Evolutionary conservation across 2,888 invertebrate genomes (phyloP), one percentile per base, ranked within the genome.

Genomic region (Leptinotarsa rubiginosa): DNA sequence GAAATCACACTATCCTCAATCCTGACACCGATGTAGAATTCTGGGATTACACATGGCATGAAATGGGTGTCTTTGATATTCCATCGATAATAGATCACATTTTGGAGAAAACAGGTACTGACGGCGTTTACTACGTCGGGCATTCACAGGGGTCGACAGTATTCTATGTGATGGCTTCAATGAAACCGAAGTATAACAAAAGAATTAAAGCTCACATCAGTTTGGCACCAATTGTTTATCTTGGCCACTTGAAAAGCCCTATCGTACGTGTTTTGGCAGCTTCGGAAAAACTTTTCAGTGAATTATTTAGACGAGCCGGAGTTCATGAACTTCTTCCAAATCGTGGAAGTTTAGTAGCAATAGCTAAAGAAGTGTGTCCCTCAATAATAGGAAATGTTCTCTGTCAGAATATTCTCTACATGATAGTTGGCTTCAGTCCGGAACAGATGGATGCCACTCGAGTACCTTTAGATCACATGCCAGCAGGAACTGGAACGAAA

Each of bases 71-170:
- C 73, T 91, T 89, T 78, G 97, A 97, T 86, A 84, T 97, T n/a
- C 96, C 97, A 1, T 91, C 94, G 0, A 93, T 93, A 89, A 93
- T 98, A 65, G 94, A 97, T 84, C 92, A 93, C 82, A 89, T 93
- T n/a, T 86, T 93, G 0, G 82, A 85, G 0, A 69, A 80, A 2
- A 93, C 95, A 0, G 90, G 90, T 0, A 88, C 90, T 41, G 79
- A 89, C 0, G 88, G 91, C 69, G 82, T 97, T 0, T 93, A 93
- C 82, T 96, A 96, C 84, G 87, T 94, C 1, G 97, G 96, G 0
- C 95, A 96, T 85, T 96, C 96, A 0, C 92, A 93, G 86, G 96
- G 96, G 10, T 92, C 93, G 0, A 93, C 93, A 0, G 83, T 88
- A 1, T 94, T 93, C 85, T 94, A 90, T 83, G 92, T 93, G 0